Base-by-base conservation (phyloP, 2,113 vertebrate species). In the Atherinomorus stipes region DNA sequence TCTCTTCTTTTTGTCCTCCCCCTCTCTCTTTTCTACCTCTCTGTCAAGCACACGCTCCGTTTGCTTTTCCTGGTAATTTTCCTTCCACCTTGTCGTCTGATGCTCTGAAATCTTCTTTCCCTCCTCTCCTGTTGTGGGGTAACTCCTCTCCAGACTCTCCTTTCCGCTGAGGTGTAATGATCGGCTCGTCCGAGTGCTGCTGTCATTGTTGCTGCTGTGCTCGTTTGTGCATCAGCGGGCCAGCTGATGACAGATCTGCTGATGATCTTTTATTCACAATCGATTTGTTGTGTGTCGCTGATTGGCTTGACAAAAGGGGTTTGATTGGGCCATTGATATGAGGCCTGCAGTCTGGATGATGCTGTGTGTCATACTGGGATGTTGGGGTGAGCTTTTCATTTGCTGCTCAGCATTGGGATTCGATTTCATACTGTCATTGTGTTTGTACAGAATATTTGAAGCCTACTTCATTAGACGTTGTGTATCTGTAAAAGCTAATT, bases 241-340 rank as follows among this genome's bases (percentile, higher is more conserved):
- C 37, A 19, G 56, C 50, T 16, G 78, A 77, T 56, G 77, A 77
- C 70, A 76, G 78, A 77, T 69, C 61, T 58, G 79, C 75, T 84
- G 79, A 82, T 78, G 78, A 45, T 64, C 61, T 83, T 57, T 88
- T 70, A 72, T 85, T 58, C n/a, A 4, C n/a, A 60, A 81, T 90
- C 19, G 70, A 90, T 86, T 77, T 67, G 77, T 88, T 86, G 71
- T 78, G 71, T 70, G 72, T 71, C 7, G 3, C 62, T 62, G 71
- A 76, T 83, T 69, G 38, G 60, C 52, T 37, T 40, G 45, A 80
- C 28, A 19, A 22, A 53, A 38, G 61, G 67, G 6, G 19, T 70
- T 45, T 68, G 75, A 80, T 64, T 65, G 68, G 49, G 26, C 11
- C 61, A 71, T 84, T 28, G 66, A 60, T 54, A 57, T 26, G 34